phyloP scores from a whole-genome alignment of 2,888 invertebrate species.

The Acronicta psi region DNA sequence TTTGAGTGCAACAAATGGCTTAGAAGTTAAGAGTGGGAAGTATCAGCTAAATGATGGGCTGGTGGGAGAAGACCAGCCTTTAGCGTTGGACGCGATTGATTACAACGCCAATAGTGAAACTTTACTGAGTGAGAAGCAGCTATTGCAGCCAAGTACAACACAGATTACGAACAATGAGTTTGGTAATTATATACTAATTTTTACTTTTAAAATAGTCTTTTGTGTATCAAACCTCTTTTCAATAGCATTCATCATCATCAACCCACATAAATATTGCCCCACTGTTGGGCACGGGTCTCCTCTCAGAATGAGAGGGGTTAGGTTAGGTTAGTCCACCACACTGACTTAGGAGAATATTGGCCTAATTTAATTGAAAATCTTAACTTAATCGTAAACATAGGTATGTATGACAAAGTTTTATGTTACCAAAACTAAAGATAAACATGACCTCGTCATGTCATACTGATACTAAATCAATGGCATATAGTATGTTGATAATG shows the following conservation, averaged over 20 bases:
- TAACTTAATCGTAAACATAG: too few species aligned
- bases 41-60: conserved; percentile 79
- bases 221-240: too few species aligned
- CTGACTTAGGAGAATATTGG: too few species aligned
- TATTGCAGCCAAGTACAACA: conserved; percentile 68
- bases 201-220: neutral
- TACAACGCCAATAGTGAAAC: conserved; percentile 69
- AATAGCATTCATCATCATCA: too few species aligned
- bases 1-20: conserved; percentile 60
- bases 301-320: too few species aligned
- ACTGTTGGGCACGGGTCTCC: too few species aligned
- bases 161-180: conserved; percentile 74
- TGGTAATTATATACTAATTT: conserved; percentile 67
- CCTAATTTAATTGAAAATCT: too few species aligned
- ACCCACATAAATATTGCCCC: too few species aligned
- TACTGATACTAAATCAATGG: conserved; percentile 48
- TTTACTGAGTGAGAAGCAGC: conserved; percentile 73
- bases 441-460: conserved; percentile 39
- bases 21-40: conserved; percentile 79
- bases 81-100: conserved; percentile 50
- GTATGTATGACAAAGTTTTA: too few species aligned
- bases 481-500: conserved; percentile 21
- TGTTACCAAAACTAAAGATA: conserved; percentile 28
- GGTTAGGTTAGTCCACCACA: too few species aligned
- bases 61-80: conserved; percentile 68